Evolutionary conservation across 2,888 invertebrate species (phyloP).

Genomic region (Nowickia ferox): DNA sequence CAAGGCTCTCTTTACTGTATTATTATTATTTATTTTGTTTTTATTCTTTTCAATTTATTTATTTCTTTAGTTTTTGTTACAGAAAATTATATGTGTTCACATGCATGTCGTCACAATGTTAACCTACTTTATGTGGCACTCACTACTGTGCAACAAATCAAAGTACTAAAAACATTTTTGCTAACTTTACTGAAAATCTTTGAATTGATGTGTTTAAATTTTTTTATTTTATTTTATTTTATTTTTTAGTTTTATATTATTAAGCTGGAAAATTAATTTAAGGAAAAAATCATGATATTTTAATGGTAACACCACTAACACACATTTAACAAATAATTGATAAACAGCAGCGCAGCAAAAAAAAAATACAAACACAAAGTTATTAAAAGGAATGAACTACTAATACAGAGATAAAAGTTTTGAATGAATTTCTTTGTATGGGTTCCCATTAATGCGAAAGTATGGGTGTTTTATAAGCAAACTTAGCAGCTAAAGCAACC

Average conservation of each 20-base stretch:
- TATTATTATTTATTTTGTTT: constrained; percentile 33
- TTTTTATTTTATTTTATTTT: background rate
- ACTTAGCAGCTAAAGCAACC: background rate
- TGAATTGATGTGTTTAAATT: constrained; percentile 20
- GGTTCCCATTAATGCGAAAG: background rate
- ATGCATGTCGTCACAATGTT: constrained; percentile 65
- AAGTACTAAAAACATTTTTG: constrained; percentile 9
- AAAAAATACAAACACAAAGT: background rate
- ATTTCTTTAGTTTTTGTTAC: constrained; percentile 31
- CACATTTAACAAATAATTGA: constrained; percentile 36
- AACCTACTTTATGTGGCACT: constrained; percentile 62
- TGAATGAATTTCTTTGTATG: constrained; percentile 17
- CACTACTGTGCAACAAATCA: constrained; percentile 42
- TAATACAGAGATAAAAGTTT: background rate
- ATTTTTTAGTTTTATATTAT: constrained; percentile 1
- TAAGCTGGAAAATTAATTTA: constrained; percentile 48
- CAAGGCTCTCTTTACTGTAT: constrained; percentile 17
- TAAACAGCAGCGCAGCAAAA: too few relatives aligned
- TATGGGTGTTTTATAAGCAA: background rate
- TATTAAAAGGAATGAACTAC: constrained; percentile 48
- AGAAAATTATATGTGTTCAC: constrained; percentile 65
- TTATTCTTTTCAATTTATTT: constrained; percentile 28
- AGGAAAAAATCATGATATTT: constrained; percentile 66
- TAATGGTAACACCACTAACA: constrained; percentile 65
- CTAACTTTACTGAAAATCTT: constrained; percentile 17